Conservation (phyloP, 2,113 vertebrate genomes). For the Podarcis raffonei region DNA sequence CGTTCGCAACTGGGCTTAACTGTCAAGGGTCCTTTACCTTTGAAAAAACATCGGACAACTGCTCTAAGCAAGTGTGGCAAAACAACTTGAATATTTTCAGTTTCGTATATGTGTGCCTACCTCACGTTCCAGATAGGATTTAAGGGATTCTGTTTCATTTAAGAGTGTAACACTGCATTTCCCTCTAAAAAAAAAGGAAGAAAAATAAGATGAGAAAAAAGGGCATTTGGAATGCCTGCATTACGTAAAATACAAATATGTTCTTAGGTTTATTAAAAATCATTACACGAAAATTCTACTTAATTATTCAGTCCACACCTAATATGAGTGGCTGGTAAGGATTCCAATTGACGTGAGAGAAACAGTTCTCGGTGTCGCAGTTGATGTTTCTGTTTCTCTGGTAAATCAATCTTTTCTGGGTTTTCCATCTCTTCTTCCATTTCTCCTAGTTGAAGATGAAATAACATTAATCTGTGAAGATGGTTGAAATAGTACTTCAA, state of each 20-base stretch:
- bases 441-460: conserved; percentile 80
- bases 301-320: conserved; percentile 76
- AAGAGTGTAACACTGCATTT: conserved; percentile 98
- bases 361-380: conserved; percentile 94
- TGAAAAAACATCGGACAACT: background rate
- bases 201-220: conserved; percentile 33
- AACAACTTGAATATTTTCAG: conserved; percentile 43
- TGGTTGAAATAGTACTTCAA: background rate
- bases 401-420: conserved; percentile 90
- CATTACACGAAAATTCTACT: background rate
- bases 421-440: conserved; percentile 98
- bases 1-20: no score
- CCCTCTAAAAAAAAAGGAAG: conserved; percentile 79
- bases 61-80: background rate
- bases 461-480: background rate
- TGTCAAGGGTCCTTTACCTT: no score
- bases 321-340: conserved; percentile 95
- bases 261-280: background rate
- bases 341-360: conserved; percentile 93
- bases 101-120: conserved; percentile 74
- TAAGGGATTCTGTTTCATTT: conserved; percentile 95
- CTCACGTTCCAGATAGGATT: conserved; percentile 96
- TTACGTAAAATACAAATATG: conserved; percentile 17
- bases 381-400: conserved; percentile 95
- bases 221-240: background rate